These are phyloP conservation scores for Neopipo cinnamomea DNA, from an alignment of 2,113 vertebrate genomes.

Conservation along the genomic window DNA sequence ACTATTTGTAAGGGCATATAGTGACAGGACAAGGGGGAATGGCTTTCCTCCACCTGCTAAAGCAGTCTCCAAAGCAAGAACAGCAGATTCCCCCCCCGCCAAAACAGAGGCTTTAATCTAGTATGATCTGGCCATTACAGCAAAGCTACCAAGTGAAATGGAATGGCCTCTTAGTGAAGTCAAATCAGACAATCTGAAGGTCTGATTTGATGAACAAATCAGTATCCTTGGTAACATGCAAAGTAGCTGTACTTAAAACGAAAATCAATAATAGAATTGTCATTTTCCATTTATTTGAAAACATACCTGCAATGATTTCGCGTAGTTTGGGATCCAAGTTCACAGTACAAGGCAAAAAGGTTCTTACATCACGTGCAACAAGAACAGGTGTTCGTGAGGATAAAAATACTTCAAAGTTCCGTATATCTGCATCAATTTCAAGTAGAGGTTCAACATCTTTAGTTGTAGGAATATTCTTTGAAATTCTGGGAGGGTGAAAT, in stretches of 20 bases:
- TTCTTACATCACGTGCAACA: constrained; percentile 89
- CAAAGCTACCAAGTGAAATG: neutral
- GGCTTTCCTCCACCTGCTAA: neutral
- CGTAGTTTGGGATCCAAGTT: constrained; percentile 96
- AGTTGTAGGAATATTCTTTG: constrained; percentile 95
- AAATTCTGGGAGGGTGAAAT: constrained; percentile 79
- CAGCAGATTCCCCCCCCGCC: neutral
- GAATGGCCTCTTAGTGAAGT: neutral
- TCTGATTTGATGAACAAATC: neutral
- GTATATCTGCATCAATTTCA: constrained; percentile 94
- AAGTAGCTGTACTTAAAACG: neutral
- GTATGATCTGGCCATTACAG: neutral
- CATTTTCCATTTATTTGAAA: neutral
- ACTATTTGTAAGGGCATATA: neutral
- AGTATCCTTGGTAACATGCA: neutral
- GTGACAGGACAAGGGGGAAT: neutral
- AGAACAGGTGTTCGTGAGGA: constrained; percentile 94
- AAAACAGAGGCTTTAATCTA: neutral
- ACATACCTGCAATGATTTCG: constrained; percentile 92
- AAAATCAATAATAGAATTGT: neutral
- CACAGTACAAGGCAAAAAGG: constrained; percentile 94
- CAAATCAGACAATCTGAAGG: neutral
- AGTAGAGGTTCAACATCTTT: constrained; percentile 97
- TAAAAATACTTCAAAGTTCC: constrained; percentile 97
- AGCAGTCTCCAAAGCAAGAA: neutral